Base-by-base conservation (phyloP, 2,113 vertebrate species). In the Thymallus thymallus region DNA sequence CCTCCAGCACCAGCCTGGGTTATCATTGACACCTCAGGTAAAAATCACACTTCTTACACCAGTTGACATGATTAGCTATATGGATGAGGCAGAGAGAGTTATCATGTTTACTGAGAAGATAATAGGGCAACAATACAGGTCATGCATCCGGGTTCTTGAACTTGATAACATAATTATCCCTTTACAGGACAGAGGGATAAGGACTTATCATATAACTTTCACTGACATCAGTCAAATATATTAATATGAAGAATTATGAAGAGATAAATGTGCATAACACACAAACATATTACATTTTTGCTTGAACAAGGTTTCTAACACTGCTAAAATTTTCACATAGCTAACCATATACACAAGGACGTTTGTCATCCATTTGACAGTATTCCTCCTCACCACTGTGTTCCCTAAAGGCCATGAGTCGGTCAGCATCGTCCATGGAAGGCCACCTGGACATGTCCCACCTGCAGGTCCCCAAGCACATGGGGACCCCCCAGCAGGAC, bases 21-120 rank as follows among this genome's bases (percentile, higher is more conserved):
- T 96, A 45, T 94, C 96, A 78, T 89, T 98, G 73, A 91, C 95
- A 1, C 94, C 97, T 16, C 98, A 99, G 94, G 98, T 98, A 92
- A 91, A 76, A n/a, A 55, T 56, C 32, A 32, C 10, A 35, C 24
- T 26, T 20, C 6, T 22, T n/a, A 3, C 56, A 60, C 18, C 56
- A 60, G 56, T 5, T 51, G 48, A 60, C 56, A 6, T 10, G 35
- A 41, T 41, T 41, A 41, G 35, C 35, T 41, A 12, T 41, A 41
- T 10, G 35, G 9, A 41, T 41, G 9, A 41, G 35, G 35, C 35
- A 41, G 9, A 41, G 35, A 41, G 9, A 16, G 4, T 51, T 18
- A 16, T 51, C 48, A 51, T 51, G 46, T 51, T 63, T 26, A 63
- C n/a, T 63, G 61, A 66, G 64, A 16, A 12, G 6, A 64, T 18